Evolutionary conservation across 2,797 vertebrate genomes (phyloP).

Genomic region (Alauda arvensis): DNA sequence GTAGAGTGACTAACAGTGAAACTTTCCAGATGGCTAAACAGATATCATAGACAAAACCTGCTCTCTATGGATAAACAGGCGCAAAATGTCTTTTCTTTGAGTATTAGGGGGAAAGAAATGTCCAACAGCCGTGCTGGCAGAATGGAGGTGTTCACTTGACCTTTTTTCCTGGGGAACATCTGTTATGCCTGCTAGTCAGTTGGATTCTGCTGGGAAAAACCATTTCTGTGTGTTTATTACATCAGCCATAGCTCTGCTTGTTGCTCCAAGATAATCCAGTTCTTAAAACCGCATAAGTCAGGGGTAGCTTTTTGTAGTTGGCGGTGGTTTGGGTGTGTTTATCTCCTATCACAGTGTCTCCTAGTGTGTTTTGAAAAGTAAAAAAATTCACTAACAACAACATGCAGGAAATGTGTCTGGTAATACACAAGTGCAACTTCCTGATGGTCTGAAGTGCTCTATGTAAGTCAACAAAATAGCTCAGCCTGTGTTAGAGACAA

Average conservation of each 20-base stretch:
- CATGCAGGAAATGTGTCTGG: not conserved
- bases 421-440: not conserved
- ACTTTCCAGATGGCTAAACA: slow-evolving; percentile 41
- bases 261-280: not conserved
- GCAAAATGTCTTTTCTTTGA: not conserved
- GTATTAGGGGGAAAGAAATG: not conserved
- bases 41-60: slow-evolving; percentile 27
- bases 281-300: not conserved
- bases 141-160: not conserved
- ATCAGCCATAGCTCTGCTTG: not conserved
- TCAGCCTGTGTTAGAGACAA: not conserved
- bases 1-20: slow-evolving; percentile 36
- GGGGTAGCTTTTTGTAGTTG: not conserved
- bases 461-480: not conserved
- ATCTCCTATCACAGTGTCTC: too few relatives aligned
- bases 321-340: not conserved
- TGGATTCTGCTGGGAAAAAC: not conserved
- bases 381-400: not conserved
- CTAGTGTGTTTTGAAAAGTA: not conserved
- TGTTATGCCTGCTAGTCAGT: not conserved
- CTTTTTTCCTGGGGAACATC: not conserved
- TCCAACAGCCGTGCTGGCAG: not conserved
- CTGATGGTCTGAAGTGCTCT: not conserved
- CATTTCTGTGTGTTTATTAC: not conserved
- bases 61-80: not conserved